phyloP scores from a whole-genome alignment of 2,797 vertebrate species.

The Anguilla pacifica region DNA sequence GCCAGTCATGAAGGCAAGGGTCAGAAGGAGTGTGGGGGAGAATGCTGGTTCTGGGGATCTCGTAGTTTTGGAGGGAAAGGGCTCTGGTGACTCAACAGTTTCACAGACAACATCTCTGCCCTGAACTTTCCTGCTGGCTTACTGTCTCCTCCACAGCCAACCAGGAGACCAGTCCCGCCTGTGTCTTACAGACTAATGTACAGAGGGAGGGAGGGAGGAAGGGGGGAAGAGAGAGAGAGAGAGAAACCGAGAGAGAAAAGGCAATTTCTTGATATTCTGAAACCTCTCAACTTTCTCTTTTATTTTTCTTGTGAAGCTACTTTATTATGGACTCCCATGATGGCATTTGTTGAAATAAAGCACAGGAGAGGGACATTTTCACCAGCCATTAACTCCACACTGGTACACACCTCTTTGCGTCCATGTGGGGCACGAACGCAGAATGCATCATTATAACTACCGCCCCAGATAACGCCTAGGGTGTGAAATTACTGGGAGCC shows the following conservation, averaged over 20 bases:
- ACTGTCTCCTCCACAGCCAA: conserved; percentile 26
- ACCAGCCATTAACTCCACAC: conserved; percentile 1
- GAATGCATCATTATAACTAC: background rate
- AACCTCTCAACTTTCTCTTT: background rate
- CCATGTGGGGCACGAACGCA: background rate
- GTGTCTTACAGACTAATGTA: conserved; percentile 48
- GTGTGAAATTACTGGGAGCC: background rate
- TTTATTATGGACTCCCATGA: conserved; percentile 16
- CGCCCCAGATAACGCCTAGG: background rate
- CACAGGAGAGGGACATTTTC: conserved; percentile 3
- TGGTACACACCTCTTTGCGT: background rate
- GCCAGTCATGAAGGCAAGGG: conserved; percentile 85
- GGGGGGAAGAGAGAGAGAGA: background rate
- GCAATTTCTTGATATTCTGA: background rate
- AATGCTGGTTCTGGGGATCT: background rate
- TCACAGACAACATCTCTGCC: conserved; percentile 47
- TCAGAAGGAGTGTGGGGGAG: conserved; percentile 54
- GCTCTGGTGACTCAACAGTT: conserved; percentile 39
- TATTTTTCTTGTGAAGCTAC: background rate
- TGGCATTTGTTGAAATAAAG: conserved; percentile 18
- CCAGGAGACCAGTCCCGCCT: conserved; percentile 36
- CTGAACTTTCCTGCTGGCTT: conserved; percentile 47
- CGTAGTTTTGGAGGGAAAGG: conserved; percentile 43
- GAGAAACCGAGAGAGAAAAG: background rate
- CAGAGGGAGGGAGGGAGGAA: background rate